Evolutionary conservation across 2,797 vertebrate species (phyloP), one percentile per base, ranked within the genome.

Genomic region (Pempheris klunzingeri): DNA sequence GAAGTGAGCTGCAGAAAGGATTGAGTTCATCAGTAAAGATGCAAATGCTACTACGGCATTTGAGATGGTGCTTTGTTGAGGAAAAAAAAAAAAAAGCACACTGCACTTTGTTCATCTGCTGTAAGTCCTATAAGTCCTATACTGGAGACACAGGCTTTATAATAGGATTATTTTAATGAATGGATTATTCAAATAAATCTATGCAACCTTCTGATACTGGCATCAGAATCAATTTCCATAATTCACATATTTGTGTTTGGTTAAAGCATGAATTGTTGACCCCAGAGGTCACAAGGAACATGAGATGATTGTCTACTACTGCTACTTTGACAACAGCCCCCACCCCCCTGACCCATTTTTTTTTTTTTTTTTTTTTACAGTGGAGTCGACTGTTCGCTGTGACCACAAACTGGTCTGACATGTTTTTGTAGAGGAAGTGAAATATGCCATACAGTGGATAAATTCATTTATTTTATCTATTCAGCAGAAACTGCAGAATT

Each of bases 291-390:
- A 74, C 5, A 22, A 39, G 74, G 49, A 81, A 78, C 64, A 24
- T 14, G 59, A 86, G 63, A 73, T 58, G 43, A 61, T 7, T 4
- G 14, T 32, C 4, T 28, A 50, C 15, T 12, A 32, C 53, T 71
- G 77, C 38, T 74, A 65, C 63, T 76, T 24, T 72, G 74, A 78
- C 74, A 77, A 84, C 88, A 76, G 44, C 3, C 39, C 30, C 44
- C 50, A 32, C 39, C 30, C 44, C 50, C 13, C 54, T 50, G 34
- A 49, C 62, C 46, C 41, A 30, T 57, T 62, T 59, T 30, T 63
- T 59, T 30, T 63, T 20, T 60, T 22, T 30, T 57, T 62, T 59
- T 30, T 63, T 59, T 30, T 63, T 20, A 63, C 26, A 26, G 39
- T 11, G 9, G 4, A 68, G 47, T 63, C 11, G 44, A 28, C 7